phyloP scores from a whole-genome alignment of 2,888 invertebrate genomes.

The Nebria salina region DNA sequence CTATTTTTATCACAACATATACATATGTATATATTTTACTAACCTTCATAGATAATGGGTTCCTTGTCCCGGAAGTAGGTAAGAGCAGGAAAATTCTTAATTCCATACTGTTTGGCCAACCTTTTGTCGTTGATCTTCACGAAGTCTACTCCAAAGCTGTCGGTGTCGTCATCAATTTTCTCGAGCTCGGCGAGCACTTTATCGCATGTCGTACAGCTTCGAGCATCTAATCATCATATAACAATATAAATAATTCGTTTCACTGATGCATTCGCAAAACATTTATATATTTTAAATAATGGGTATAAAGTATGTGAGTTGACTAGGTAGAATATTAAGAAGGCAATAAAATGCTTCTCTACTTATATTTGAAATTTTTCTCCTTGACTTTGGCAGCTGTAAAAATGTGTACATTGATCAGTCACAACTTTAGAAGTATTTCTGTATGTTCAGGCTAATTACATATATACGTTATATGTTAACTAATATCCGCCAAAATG shows the following conservation, averaged over 20 bases:
- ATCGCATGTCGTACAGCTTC: conserved; percentile 92
- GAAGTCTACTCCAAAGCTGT: conserved; percentile 93
- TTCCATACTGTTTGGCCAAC: conserved; percentile 95
- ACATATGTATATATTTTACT: conserved; percentile 49
- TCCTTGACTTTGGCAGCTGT: too few relatives aligned
- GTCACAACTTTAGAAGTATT: too few relatives aligned
- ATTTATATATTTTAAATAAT: background rate
- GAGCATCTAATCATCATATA: conserved; percentile 74
- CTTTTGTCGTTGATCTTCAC: conserved; percentile 97
- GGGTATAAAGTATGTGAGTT: conserved; percentile 2
- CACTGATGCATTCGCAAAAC: background rate
- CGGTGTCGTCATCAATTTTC: conserved; percentile 95
- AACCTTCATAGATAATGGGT: conserved; percentile 95
- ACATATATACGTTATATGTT: too few relatives aligned
- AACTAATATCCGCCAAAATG: too few relatives aligned
- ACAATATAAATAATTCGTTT: background rate
- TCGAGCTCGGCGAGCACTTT: conserved; percentile 90
- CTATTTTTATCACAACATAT: background rate
- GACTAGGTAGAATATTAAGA: background rate
- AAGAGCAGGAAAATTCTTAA: conserved; percentile 94
- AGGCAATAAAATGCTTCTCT: too few relatives aligned
- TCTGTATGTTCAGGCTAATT: too few relatives aligned
- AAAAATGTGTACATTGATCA: too few relatives aligned
- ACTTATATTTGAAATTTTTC: too few relatives aligned
- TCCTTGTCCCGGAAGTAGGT: conserved; percentile 97